A percentile compares a stretch with the other conserved stretches of the same genome.
These are phyloP conservation scores for Dolichomitus sp. DNA, from an alignment of 2,888 invertebrate genomes.

Conservation along the genomic window DNA sequence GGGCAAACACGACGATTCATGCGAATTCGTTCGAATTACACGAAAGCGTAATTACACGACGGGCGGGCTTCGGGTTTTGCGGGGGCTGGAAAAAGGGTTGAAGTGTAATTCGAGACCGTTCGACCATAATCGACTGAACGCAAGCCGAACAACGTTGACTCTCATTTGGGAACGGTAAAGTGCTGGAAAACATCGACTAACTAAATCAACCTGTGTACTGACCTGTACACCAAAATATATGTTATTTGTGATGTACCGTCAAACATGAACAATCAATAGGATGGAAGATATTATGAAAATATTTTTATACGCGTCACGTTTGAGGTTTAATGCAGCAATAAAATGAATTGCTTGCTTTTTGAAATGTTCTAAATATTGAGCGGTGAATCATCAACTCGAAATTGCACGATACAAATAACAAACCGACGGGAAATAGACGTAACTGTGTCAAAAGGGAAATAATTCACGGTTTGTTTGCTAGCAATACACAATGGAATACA, in stretches of 20 bases:
- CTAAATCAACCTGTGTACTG: constrained; percentile 4
- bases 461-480: constrained; percentile 52
- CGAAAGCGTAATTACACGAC: constrained; percentile 55
- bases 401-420: constrained; percentile 17
- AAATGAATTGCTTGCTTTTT: neutral
- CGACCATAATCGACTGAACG: constrained; percentile 37
- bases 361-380: neutral
- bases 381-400: neutral
- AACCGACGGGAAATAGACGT: neutral
- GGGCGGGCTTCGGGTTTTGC: constrained; percentile 17
- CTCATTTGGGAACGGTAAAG: constrained; percentile 13
- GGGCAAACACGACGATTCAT: constrained; percentile 55
- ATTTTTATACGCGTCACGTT: neutral
- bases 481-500: constrained; percentile 50
- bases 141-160: constrained; percentile 30
- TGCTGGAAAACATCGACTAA: neutral
- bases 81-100: constrained; percentile 10
- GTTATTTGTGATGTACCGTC: neutral
- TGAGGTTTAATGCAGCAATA: neutral
- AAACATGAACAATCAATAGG: neutral
- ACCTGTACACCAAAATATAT: constrained; percentile 11
- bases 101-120: constrained; percentile 33
- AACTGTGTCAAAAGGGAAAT: constrained; percentile 47
- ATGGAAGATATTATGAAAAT: neutral
- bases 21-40: constrained; percentile 63